Base-by-base conservation (phyloP, 2,797 vertebrate species). In the Schizothorax lantsangensis region DNA sequence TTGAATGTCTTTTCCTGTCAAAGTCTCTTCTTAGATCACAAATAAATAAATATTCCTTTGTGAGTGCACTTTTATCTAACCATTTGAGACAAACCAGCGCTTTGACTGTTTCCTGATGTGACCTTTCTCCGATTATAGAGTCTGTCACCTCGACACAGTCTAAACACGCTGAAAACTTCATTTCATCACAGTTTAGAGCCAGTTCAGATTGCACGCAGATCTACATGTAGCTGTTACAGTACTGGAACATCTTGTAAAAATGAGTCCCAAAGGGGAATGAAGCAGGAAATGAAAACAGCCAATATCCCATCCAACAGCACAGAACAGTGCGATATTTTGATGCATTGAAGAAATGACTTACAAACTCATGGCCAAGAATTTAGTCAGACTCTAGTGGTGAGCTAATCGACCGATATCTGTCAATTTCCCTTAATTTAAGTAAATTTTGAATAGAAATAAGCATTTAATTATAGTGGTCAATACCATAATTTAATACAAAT, bases 1-100 rank as follows among this genome's bases (percentile, higher is more conserved):
- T 64, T 30, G 12, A 75, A 49, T 66, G 72, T 19, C 19, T 75
- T 75, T 84, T 77, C 30, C 57, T 49, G 57, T 52, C 72, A 49
- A 74, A 73, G 72, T 77, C 72, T 75, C n/a, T 36, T 75, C 59
- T 84, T 19, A 21, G 83, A 78, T 78, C 59, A 40, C 73, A 68
- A 84, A 49, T 68, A 84, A 78, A 84, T 66, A 84, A 52, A 52
- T 40, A 23, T 49, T 64, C 33, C 57, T 75, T 75, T 49, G 72
- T 36, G 45, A 78, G 73, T 26, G 45, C 73, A n/a, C 73, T 77
- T 77, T 40, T 21, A 66, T 84, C 59, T 40, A 84, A 52, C 72
- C 72, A 66, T 49, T 38, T 36, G 21, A 68, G 72, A 84, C 36
- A 30, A 84, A 66, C 26, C 30, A 74, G 71, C 54, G 4, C 23